phyloP scores from a whole-genome alignment of 2,113 vertebrate genomes.

The Oncorhynchus gorbuscha region DNA sequence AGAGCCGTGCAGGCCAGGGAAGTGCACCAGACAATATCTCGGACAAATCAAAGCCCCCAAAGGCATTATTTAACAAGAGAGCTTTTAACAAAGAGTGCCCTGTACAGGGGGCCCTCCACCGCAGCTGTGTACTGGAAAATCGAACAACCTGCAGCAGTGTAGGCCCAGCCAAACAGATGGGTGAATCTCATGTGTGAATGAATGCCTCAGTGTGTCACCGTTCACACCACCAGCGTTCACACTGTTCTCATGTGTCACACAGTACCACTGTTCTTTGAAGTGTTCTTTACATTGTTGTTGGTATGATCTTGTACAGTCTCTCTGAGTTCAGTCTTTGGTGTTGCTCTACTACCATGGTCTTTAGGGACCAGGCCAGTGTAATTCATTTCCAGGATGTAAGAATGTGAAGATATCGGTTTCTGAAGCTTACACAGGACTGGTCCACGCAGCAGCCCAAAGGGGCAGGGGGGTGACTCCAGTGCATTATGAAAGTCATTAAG shows the following conservation, averaged over 20 bases:
- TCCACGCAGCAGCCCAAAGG: conserved; percentile 1
- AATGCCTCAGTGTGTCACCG: neutral
- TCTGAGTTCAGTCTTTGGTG: too few species aligned
- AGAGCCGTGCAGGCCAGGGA: neutral
- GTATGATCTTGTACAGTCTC: too few species aligned
- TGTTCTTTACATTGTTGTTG: too few species aligned
- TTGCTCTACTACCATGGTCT: too few species aligned
- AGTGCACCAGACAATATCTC: neutral
- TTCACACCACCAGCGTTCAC: too few species aligned
- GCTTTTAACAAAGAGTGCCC: neutral
- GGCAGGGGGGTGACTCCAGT: neutral
- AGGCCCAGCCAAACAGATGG: neutral
- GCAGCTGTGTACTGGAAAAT: neutral
- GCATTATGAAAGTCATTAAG: conserved; percentile 47
- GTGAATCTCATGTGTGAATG: neutral
- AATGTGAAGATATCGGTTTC: too few species aligned
- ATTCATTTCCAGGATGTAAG: too few species aligned
- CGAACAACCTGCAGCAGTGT: neutral
- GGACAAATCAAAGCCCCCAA: neutral
- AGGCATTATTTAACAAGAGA: neutral
- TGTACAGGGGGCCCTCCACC: neutral
- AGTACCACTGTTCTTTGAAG: too few species aligned
- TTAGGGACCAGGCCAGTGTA: too few species aligned
- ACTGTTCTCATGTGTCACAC: too few species aligned
- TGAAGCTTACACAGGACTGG: conserved; percentile 14